Evolutionary conservation across 2,113 vertebrate species (phyloP), one percentile per base, ranked within the genome.

Genomic region (Astatoreochromis straeleni): DNA sequence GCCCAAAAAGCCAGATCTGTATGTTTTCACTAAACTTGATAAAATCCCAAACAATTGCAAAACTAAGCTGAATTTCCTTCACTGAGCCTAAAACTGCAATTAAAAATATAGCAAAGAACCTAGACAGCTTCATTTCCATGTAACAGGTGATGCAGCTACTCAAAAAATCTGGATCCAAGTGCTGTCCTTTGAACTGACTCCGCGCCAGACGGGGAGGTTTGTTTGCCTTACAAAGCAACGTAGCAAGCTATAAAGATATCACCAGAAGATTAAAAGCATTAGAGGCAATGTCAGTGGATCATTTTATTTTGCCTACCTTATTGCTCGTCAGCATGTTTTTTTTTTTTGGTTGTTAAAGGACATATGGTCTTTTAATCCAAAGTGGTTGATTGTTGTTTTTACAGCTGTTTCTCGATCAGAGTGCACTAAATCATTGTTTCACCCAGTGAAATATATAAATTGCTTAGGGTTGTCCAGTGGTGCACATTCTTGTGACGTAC

Each of bases 331-430:
- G 93, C 93, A 94, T 65, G 86, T 0, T 90, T 90, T 11, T 51
- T 60, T 35, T 80, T 81, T 79, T 80, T 91, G 91, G 89, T 94
- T 96, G 83, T 91, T 94, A 94, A 94, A 95, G 88, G 87, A 92
- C 89, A 91, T 94, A 87, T 88, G 88, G 91, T 89, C 90, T 90
- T 95, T 94, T 95, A 94, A 95, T 94, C 90, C 86, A 88, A 94
- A 92, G 92, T 93, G 92, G 89, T 88, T 93, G 93, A 94, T 95
- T 93, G 93, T 94, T 93, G 92, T 91, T 94, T 96, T 96, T 95
- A 96, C 82, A 90, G 89, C 89, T 95, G 91, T 92, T 93, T 93
- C 92, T 92, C n/a, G 24, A 93, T 95, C 85, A 88, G 88, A 84
- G 81, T 47, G 88, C 87, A 90, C 85, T 95, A 95, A 95, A 95